Evolutionary conservation across 2,888 invertebrate species (phyloP).

Genomic region (Eledona agricola): DNA sequence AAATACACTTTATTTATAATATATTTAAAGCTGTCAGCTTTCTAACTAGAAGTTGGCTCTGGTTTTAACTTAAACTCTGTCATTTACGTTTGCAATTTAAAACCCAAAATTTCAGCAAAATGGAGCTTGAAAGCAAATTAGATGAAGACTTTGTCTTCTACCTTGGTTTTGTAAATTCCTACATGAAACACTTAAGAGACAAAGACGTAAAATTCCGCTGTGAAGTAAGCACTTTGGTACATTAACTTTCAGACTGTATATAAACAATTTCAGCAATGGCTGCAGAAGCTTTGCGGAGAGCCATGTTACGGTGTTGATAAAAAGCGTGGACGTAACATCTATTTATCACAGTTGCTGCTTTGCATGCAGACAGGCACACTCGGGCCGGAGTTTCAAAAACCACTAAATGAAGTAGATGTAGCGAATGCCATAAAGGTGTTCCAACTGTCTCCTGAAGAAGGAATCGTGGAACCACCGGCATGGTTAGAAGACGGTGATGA

Average conservation of each 20-base stretch:
- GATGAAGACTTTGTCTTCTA: constrained; percentile 64
- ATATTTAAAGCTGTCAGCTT: too few relatives aligned
- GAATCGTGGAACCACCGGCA: constrained; percentile 44
- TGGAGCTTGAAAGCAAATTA: constrained; percentile 58
- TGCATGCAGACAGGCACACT: constrained; percentile 61
- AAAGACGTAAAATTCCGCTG: constrained; percentile 47
- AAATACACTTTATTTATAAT: too few relatives aligned
- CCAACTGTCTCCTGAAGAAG: constrained; percentile 45
- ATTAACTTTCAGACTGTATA: too few relatives aligned
- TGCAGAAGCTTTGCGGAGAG: constrained; percentile 60
- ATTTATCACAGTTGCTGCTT: constrained; percentile 61
- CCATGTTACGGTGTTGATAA: constrained; percentile 53
- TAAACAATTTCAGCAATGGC: constrained; percentile 58
- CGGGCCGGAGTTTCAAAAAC: constrained; percentile 56
- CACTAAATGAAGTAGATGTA: constrained; percentile 57
- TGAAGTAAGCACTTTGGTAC: constrained; percentile 39
- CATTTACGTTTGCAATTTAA: constrained; percentile 6
- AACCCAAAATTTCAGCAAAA: constrained; percentile 33
- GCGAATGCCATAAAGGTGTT: constrained; percentile 57
- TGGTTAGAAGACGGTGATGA: constrained; percentile 56
- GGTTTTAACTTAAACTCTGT: too few relatives aligned
- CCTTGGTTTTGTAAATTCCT: constrained; percentile 57
- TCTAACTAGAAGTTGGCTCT: too few relatives aligned
- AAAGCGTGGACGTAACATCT: constrained; percentile 63
- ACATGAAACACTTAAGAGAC: constrained; percentile 46